phyloP scores from a whole-genome alignment of 2,113 vertebrate genomes.

The Pygoscelis adeliae region DNA sequence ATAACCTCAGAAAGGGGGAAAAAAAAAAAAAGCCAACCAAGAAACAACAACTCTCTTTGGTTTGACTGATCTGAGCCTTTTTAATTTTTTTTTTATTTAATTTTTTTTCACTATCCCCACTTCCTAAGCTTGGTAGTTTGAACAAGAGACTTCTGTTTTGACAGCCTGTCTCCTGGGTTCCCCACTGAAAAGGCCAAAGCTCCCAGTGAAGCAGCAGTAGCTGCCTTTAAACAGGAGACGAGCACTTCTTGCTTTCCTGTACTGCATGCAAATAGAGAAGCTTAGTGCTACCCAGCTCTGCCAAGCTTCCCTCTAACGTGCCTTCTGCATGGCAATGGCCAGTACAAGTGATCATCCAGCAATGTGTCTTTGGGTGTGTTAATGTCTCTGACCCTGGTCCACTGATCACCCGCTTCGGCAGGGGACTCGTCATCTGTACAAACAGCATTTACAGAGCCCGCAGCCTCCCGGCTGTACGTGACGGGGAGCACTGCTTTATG shows the following conservation, averaged over 20 bases:
- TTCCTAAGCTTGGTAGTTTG: constrained; percentile 37
- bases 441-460: neutral
- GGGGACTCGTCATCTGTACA: constrained; percentile 12
- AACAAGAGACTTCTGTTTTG: constrained; percentile 72
- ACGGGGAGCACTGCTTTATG: neutral
- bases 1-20: neutral
- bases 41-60: neutral
- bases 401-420: neutral
- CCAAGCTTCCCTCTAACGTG: neutral
- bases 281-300: neutral
- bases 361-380: neutral
- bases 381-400: neutral
- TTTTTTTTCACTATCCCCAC: neutral
- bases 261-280: constrained; percentile 69
- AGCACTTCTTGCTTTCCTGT: constrained; percentile 38
- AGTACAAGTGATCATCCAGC: neutral
- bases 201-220: constrained; percentile 68
- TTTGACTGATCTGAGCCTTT: constrained; percentile 2
- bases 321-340: neutral
- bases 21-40: neutral
- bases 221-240: constrained; percentile 62
- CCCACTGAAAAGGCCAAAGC: constrained; percentile 76
- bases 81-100: neutral
- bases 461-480: neutral
- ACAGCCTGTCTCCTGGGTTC: constrained; percentile 74